phyloP scores from a whole-genome alignment of 2,888 invertebrate species.

The Bembecia ichneumoniformis region DNA sequence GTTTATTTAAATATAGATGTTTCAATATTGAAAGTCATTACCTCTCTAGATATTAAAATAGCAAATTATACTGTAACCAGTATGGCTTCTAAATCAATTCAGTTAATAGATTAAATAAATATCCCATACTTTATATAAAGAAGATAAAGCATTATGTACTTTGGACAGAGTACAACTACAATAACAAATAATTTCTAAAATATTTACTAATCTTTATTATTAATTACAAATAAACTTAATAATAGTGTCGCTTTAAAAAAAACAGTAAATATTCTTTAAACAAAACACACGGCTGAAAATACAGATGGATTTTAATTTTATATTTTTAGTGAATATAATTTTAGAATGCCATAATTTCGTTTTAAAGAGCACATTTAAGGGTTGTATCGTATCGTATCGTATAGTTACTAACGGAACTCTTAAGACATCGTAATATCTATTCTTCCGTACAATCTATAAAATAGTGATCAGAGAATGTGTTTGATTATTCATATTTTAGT shows the following conservation, averaged over 20 bases:
- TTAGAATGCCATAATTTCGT: too few species aligned
- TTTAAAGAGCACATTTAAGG: too few species aligned
- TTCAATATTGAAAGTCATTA: conserved; percentile 49
- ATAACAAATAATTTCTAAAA: background rate
- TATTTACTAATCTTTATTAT: too few species aligned
- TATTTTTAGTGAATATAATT: too few species aligned
- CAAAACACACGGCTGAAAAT: too few species aligned
- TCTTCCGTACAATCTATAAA: background rate
- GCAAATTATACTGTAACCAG: conserved; percentile 47
- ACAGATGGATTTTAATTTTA: too few species aligned
- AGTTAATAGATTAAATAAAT: conserved; percentile 11
- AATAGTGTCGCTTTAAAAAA: too few species aligned
- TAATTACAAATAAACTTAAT: too few species aligned
- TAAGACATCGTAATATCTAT: conserved; percentile 20
- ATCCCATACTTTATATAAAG: conserved; percentile 11
- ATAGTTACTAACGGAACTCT: too few species aligned
- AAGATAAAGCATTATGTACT: conserved; percentile 9
- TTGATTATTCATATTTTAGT: conserved; percentile 66
- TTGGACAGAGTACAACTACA: conserved; percentile 8
- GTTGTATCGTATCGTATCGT: too few species aligned
- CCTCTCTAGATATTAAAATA: conserved; percentile 60
- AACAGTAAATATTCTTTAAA: too few species aligned
- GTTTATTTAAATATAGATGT: conserved; percentile 49
- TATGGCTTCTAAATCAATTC: conserved; percentile 34
- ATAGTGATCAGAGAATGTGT: conserved; percentile 37